Percentiles rank a stretch among this genome's conserved stretches.
Evolutionary conservation across 92 coral and sea anemone genomes (phyloP).

Genomic region (Anthopleura xanthogrammica): DNA sequence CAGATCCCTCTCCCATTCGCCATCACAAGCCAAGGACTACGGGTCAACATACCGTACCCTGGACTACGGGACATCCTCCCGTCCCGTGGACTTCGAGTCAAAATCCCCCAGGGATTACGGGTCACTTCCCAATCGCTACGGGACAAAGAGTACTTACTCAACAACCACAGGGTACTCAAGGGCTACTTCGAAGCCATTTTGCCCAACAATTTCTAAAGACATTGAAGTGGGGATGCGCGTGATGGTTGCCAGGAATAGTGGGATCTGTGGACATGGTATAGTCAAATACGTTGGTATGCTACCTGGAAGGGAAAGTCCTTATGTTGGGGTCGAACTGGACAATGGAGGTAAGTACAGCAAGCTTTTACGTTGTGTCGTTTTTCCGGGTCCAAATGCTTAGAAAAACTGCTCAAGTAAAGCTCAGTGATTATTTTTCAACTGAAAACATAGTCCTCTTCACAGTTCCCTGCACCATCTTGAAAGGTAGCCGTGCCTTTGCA

Average conservation of each 20-base stretch:
- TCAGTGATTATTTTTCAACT: too few relatives aligned
- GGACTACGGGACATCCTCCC: slow-evolving; percentile 1
- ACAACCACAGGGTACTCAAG: neutral
- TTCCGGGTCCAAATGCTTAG: too few relatives aligned
- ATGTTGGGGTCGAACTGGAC: slow-evolving; percentile 82
- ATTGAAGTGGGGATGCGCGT: slow-evolving; percentile 79
- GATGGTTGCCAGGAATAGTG: slow-evolving; percentile 77
- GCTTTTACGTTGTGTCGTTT: neutral
- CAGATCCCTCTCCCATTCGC: neutral
- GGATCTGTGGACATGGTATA: slow-evolving; percentile 70
- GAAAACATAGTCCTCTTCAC: too few relatives aligned
- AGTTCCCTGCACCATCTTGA: too few relatives aligned
- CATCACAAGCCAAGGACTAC: neutral
- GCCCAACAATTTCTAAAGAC: slow-evolving; percentile 54
- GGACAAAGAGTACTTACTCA: slow-evolving; percentile 16
- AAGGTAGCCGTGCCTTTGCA: too few relatives aligned
- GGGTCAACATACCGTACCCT: neutral
- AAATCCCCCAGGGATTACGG: slow-evolving; percentile 2
- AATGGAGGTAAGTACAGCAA: slow-evolving; percentile 31
- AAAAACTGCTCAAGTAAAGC: too few relatives aligned
- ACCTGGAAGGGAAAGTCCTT: slow-evolving; percentile 59
- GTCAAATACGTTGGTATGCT: slow-evolving; percentile 77
- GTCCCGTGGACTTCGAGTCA: slow-evolving; percentile 9
- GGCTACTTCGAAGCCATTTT: slow-evolving; percentile 56
- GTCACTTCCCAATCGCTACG: slow-evolving; percentile 12